These are phyloP conservation scores for Erynnis tages DNA, from an alignment of 2,888 invertebrate species.

Conservation along the genomic window DNA sequence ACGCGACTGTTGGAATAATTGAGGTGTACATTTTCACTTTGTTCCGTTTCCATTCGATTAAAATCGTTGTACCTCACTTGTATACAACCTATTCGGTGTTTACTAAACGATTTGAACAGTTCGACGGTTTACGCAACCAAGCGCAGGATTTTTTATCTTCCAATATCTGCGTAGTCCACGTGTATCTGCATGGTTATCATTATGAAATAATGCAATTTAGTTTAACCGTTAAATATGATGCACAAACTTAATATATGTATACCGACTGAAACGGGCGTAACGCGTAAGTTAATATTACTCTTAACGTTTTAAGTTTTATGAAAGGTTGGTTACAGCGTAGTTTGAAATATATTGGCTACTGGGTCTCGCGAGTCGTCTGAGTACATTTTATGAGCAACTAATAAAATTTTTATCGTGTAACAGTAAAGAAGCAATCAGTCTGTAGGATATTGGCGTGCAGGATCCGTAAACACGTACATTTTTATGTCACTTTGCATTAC, in stretches of 20 bases:
- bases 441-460: constrained; percentile 75
- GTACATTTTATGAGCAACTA: constrained; percentile 77
- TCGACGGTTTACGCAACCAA: constrained; percentile 65
- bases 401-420: constrained; percentile 81
- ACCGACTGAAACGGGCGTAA: background rate
- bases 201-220: background rate
- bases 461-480: constrained; percentile 78
- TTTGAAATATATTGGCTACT: constrained; percentile 77
- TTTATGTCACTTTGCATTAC: constrained; percentile 66
- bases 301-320: constrained; percentile 47
- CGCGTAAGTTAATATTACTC: constrained; percentile 10
- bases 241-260: too few relatives aligned
- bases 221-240: too few relatives aligned
- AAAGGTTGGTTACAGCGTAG: constrained; percentile 72
- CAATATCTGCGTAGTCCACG: constrained; percentile 12
- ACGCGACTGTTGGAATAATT: constrained; percentile 75
- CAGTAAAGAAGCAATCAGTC: constrained; percentile 82
- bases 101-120: constrained; percentile 80
- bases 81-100: constrained; percentile 77
- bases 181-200: background rate
- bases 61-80: constrained; percentile 78
- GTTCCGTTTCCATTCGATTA: constrained; percentile 81
- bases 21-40: constrained; percentile 82
- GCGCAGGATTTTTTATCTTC: constrained; percentile 54
- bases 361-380: constrained; percentile 70